These are phyloP conservation scores for Petroica traversi DNA, from an alignment of 2,113 vertebrate genomes.

Conservation along the genomic window DNA sequence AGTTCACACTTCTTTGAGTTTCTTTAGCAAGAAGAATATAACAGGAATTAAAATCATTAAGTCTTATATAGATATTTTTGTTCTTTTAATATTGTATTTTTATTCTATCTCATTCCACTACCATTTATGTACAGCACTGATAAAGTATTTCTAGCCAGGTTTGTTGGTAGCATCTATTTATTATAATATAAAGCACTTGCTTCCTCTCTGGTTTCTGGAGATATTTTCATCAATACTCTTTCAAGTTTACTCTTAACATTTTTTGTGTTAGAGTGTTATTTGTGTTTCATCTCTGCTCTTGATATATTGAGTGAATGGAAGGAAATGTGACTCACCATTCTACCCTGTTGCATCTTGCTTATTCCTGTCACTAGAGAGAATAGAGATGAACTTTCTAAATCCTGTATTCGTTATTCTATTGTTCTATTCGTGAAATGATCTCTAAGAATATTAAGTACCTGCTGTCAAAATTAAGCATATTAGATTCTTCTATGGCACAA, in stretches of 20 bases:
- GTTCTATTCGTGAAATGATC: not conserved
- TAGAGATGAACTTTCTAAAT: not conserved
- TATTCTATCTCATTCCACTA: not conserved
- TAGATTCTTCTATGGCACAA: not conserved
- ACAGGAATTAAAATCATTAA: not conserved
- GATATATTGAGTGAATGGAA: not conserved
- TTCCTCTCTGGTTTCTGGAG: not conserved
- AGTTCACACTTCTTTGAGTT: not conserved
- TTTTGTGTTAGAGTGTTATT: too few species aligned
- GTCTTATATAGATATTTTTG: not conserved
- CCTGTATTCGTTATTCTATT: not conserved
- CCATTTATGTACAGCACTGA: not conserved
- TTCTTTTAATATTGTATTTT: not conserved
- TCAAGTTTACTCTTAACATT: not conserved
- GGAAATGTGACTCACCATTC: not conserved
- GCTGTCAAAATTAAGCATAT: not conserved
- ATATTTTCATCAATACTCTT: conserved; percentile 12
- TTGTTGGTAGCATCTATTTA: not conserved
- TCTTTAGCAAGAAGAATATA: not conserved
- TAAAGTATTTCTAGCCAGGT: not conserved
- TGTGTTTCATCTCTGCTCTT: conserved; percentile 6
- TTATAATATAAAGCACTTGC: not conserved
- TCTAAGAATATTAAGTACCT: not conserved
- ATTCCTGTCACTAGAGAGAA: not conserved
- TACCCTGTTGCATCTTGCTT: not conserved